These are phyloP conservation scores for Astreopora myriophthalma DNA, from an alignment of 64 coral and sea anemone genomes.

Conservation along the genomic window DNA sequence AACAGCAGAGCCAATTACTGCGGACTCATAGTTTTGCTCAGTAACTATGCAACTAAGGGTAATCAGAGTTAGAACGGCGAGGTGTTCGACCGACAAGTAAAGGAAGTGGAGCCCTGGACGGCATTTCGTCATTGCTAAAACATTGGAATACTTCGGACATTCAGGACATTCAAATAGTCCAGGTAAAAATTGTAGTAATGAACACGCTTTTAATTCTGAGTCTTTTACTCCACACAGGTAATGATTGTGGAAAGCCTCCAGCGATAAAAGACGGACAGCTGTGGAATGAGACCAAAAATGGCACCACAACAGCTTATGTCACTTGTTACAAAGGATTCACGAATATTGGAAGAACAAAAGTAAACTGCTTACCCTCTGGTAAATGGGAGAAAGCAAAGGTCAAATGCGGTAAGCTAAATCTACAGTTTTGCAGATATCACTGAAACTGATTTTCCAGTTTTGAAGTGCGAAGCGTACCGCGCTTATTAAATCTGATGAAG, in stretches of 20 bases:
- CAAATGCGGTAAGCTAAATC: not conserved
- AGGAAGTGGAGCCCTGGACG: no score
- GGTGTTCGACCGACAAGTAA: no score
- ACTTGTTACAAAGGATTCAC: not conserved
- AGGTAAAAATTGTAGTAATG: not conserved
- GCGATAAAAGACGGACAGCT: not conserved
- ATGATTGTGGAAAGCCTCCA: not conserved
- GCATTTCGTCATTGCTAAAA: no score
- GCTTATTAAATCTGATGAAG: no score
- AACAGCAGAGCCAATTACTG: no score
- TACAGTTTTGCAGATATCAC: no score
- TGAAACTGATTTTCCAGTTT: no score
- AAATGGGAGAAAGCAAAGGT: conserved; percentile 11
- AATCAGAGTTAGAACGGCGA: no score
- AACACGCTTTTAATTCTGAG: not conserved
- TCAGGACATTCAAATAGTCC: no score
- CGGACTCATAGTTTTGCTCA: no score
- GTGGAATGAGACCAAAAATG: not conserved
- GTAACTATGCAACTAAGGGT: no score
- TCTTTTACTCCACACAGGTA: not conserved
- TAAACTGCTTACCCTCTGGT: not conserved
- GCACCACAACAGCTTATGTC: not conserved
- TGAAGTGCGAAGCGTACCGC: no score
- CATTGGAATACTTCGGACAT: not conserved
- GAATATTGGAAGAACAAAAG: not conserved